Conservation (phyloP, 1,140 invertebrate genomes). For the Ectropis grisescens region DNA sequence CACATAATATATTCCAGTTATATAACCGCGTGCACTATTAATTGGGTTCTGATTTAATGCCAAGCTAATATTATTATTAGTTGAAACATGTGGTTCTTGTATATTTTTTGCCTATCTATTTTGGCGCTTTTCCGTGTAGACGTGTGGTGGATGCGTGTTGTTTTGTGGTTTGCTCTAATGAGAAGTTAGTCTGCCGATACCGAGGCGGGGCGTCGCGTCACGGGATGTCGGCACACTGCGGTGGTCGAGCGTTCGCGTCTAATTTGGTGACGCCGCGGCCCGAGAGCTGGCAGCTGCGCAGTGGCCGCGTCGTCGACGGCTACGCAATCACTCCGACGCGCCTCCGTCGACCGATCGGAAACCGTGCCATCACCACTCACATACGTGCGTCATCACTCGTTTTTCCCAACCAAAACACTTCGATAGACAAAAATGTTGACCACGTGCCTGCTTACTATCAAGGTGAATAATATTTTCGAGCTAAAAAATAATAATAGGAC, state of each 20-base stretch:
- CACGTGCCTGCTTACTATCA: constrained; percentile 10
- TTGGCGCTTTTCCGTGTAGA: constrained; percentile 29
- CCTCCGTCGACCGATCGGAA: constrained; percentile 1
- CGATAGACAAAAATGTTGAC: constrained; percentile 7
- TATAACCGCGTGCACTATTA: too few species aligned
- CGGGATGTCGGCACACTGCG: constrained; percentile 16
- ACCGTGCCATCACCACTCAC: too few species aligned
- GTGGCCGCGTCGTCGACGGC: constrained; percentile 10
- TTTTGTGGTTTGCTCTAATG: constrained; percentile 29
- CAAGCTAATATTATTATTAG: too few species aligned
- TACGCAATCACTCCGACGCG: constrained; percentile 19
- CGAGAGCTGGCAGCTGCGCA: constrained; percentile 8
- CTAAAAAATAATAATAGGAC: neutral
- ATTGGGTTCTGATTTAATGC: too few species aligned
- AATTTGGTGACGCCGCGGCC: constrained; percentile 53
- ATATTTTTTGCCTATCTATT: too few species aligned
- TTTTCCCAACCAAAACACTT: too few species aligned
- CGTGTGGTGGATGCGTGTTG: constrained; percentile 24
- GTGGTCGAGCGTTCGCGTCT: constrained; percentile 32
- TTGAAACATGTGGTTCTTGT: too few species aligned
- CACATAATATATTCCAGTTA: too few species aligned
- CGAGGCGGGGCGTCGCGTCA: constrained; percentile 50
- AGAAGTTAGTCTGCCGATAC: constrained; percentile 9
- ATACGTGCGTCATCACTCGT: constrained; percentile 16
- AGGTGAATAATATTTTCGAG: neutral